These are phyloP conservation scores for Gadopsis marmoratus DNA, from an alignment of 2,797 vertebrate genomes.

Conservation along the genomic window DNA sequence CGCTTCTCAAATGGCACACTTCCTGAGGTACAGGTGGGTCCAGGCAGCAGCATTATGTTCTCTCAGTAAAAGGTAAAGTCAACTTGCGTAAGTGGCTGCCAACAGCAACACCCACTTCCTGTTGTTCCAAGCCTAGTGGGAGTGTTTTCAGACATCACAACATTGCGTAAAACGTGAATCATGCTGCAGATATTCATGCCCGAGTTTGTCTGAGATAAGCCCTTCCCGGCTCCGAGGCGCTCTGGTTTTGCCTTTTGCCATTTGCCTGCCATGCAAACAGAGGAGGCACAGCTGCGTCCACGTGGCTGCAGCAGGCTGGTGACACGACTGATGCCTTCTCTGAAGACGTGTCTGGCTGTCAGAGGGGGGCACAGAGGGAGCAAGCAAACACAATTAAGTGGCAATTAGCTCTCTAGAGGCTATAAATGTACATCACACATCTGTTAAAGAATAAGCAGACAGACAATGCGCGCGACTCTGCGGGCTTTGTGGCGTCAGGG, in stretches of 20 bases:
- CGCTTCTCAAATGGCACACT: too few species aligned
- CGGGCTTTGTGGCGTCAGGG: constrained; percentile 5
- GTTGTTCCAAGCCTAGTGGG: too few species aligned
- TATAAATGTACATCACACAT: constrained; percentile 28
- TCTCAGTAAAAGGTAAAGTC: too few species aligned
- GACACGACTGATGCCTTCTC: constrained; percentile 22
- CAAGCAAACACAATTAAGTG: constrained; percentile 41
- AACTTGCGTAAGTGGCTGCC: too few species aligned
- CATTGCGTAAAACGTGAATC: too few species aligned
- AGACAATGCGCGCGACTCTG: neutral
- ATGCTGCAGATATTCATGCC: neutral
- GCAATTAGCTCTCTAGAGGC: constrained; percentile 32
- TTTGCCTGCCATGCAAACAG: constrained; percentile 77
- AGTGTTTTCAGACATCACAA: too few species aligned
- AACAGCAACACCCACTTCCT: too few species aligned
- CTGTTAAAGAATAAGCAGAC: constrained; percentile 4
- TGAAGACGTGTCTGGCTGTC: constrained; percentile 10
- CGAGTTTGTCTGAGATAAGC: neutral
- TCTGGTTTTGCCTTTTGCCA: constrained; percentile 36
- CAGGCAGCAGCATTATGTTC: too few species aligned
- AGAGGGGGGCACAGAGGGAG: constrained; percentile 2
- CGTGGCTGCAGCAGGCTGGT: neutral
- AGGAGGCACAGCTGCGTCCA: constrained; percentile 25
- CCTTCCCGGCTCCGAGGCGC: neutral
- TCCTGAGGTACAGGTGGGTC: too few species aligned